Percentiles rank a stretch among this genome's conserved stretches.
Conservation (phyloP, 2,888 invertebrate genomes). For the Drosophila mimica region DNA sequence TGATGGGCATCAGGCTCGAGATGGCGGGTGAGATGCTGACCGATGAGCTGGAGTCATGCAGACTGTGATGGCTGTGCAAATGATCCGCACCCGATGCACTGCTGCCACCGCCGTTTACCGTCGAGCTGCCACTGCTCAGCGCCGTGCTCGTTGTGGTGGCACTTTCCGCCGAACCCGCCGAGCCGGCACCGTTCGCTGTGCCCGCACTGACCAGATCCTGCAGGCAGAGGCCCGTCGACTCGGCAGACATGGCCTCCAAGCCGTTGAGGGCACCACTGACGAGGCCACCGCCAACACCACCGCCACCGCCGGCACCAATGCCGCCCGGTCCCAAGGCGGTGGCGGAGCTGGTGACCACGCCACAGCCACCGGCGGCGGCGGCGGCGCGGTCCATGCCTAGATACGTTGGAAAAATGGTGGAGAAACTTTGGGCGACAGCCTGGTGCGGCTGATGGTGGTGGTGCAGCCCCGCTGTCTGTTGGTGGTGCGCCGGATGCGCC, state of each 20-base stretch:
- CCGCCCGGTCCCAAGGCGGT: slow-evolving; percentile 78
- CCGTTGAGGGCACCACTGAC: slow-evolving; percentile 79
- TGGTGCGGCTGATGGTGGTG: slow-evolving; percentile 83
- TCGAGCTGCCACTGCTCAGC: slow-evolving; percentile 82
- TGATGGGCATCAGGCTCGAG: slow-evolving; percentile 86
- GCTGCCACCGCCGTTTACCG: slow-evolving; percentile 81
- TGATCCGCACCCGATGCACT: slow-evolving; percentile 75
- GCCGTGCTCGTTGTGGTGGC: slow-evolving; percentile 81
- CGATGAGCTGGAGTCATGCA: slow-evolving; percentile 87
- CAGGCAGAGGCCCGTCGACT: slow-evolving; percentile 88
- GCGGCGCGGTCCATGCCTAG: slow-evolving; percentile 84
- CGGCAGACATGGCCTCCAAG: slow-evolving; percentile 87
- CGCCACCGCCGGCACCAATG: slow-evolving; percentile 57
- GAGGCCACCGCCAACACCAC: slow-evolving; percentile 65
- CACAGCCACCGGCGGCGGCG: slow-evolving; percentile 79
- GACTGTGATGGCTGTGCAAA: slow-evolving; percentile 85
- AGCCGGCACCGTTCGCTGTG: slow-evolving; percentile 84
- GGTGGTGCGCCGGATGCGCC: slow-evolving; percentile 79
- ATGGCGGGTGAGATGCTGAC: slow-evolving; percentile 87
- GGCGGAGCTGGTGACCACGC: slow-evolving; percentile 70
- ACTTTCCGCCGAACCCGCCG: slow-evolving; percentile 81
- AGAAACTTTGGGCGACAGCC: slow-evolving; percentile 84
- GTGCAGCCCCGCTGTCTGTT: slow-evolving; percentile 76
- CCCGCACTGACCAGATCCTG: slow-evolving; percentile 89
- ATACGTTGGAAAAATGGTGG: slow-evolving; percentile 85